Evolutionary conservation across 1,140 invertebrate genomes (phyloP).

Genomic region (Drosophila nebulosa): DNA sequence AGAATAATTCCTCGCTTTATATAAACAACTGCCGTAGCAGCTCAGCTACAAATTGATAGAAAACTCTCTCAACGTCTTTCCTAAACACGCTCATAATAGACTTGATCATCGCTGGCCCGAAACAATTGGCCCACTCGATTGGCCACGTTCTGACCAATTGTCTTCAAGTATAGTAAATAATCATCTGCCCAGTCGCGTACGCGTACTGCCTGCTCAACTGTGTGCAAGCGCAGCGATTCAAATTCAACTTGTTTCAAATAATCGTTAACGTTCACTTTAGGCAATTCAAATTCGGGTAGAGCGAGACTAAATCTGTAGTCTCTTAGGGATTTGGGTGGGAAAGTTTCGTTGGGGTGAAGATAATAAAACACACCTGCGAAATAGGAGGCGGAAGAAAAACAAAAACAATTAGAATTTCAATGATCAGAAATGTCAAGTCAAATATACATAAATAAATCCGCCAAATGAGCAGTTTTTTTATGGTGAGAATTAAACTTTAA

Average conservation of each 20-base stretch:
- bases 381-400: not conserved
- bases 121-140: constrained; percentile 62
- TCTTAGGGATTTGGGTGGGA: constrained; percentile 68
- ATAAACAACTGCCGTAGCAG: constrained; percentile 62
- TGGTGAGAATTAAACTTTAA: too few species aligned
- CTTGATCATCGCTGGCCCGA: constrained; percentile 50
- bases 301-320: constrained; percentile 49
- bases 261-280: constrained; percentile 57
- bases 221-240: constrained; percentile 51
- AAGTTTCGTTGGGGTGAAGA: constrained; percentile 77
- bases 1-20: constrained; percentile 4
- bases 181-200: constrained; percentile 75
- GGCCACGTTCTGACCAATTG: constrained; percentile 69
- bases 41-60: constrained; percentile 52
- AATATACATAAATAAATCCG: constrained; percentile 17
- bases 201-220: constrained; percentile 62
- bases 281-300: constrained; percentile 60
- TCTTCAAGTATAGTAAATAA: constrained; percentile 71
- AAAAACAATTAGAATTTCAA: constrained; percentile 25
- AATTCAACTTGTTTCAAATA: constrained; percentile 65
- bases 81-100: constrained; percentile 75
- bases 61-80: constrained; percentile 33
- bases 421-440: constrained; percentile 27
- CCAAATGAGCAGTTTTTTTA: not conserved
- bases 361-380: constrained; percentile 79